Base-by-base conservation (phyloP, 2,797 vertebrate genomes). In the Babyrousa celebensis region DNA sequence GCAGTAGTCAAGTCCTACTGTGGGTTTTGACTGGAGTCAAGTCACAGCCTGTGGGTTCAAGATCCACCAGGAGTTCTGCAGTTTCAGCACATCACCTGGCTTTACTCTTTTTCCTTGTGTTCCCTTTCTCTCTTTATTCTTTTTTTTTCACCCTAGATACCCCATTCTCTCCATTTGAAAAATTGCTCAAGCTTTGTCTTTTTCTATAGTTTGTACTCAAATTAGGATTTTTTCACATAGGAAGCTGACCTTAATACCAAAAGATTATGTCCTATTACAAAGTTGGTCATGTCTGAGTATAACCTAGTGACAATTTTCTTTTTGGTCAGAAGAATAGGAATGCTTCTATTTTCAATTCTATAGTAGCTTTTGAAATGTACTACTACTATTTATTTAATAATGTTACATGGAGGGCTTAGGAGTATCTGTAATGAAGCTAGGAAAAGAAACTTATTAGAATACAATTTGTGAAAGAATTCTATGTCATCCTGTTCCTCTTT, bases 301-400 rank as follows among this genome's bases (percentile, higher is more conserved):
- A 85, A 77, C 29, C 12, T 72, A 77, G 58, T 85, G 56, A 56
- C 0, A 29, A 8, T 77, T 54, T 87, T 93, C 48, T 62, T 80
- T 80, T 62, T 92, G 56, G 16, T 72, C 72, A 93, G n/a, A 48
- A 72, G 32, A 63, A 77, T 12, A 85, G 3, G 16, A 71, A 48
- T 82, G 60, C 29, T 89, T 75, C 23, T 71, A 48, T 88, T 89
- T 80, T 96, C 40, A 97, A 85, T 80, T 89, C 6, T n/a, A 17
- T n/a, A 40, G 12, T 52, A 75, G 12, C 40, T 65, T 71, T 84
- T 86, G 21, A 56, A 90, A 86, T 40, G 58, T 60, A 32, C 71
- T 77, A 32, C 25, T 36, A 58, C 43, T 36, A 36, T 36, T 36
- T 89, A 82, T 7, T 75, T 80, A 68, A 52, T 48, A 65, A 63